A percentile compares a stretch with the other conserved stretches of the same genome.
Evolutionary conservation across 2,888 invertebrate species (phyloP).

Genomic region (Dicycla oo): DNA sequence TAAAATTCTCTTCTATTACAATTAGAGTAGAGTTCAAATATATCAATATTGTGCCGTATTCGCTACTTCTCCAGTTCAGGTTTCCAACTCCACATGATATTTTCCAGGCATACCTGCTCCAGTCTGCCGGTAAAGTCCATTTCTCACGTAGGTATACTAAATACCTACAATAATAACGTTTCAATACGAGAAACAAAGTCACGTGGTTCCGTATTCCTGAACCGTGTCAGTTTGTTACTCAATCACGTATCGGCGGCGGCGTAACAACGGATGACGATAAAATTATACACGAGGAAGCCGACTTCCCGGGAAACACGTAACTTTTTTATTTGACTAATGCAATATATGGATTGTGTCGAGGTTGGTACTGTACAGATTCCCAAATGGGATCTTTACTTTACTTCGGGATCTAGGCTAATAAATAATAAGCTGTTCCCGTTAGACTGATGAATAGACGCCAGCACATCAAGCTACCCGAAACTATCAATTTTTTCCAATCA

Average conservation of each 20-base stretch:
- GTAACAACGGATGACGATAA: conserved; percentile 47
- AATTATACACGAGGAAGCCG: conserved; percentile 38
- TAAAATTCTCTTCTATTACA: not conserved
- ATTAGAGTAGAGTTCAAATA: not conserved
- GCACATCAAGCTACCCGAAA: no score
- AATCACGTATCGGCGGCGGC: conserved; percentile 14
- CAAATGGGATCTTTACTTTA: no score
- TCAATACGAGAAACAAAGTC: not conserved
- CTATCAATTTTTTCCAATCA: no score
- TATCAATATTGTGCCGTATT: not conserved
- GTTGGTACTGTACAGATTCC: no score
- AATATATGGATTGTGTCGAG: not conserved
- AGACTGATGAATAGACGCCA: no score
- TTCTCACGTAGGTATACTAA: not conserved
- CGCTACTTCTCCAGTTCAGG: not conserved
- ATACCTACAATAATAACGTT: not conserved
- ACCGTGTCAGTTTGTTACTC: conserved; percentile 28
- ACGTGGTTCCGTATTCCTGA: not conserved
- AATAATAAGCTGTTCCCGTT: no score
- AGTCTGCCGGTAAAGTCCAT: no score
- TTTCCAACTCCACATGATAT: not conserved
- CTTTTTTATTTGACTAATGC: conserved; percentile 31
- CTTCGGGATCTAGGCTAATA: no score
- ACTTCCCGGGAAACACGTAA: conserved; percentile 49
- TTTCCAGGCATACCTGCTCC: not conserved